A percentile compares a stretch with the other conserved stretches of the same genome.
phyloP scores from a whole-genome alignment of 1,140 invertebrate genomes.

The Notospermus geniculatus region DNA sequence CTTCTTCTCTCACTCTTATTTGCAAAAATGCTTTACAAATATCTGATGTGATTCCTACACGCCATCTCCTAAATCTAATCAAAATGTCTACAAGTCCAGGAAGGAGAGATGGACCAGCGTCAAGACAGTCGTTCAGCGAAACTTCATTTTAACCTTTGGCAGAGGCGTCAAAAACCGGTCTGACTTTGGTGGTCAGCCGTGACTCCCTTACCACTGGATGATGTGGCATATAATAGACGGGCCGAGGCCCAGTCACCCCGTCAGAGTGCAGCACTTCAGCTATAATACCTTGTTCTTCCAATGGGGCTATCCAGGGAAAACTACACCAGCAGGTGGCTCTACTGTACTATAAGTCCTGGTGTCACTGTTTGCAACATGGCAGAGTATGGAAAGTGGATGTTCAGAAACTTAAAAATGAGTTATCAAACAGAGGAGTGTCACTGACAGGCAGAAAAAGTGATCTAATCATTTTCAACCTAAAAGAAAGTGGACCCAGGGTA shows the following conservation, averaged over 20 bases:
- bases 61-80: conserved; percentile 8
- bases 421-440: too few species aligned
- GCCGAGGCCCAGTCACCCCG: background rate
- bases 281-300: background rate
- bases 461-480: too few species aligned
- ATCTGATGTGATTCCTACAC: conserved; percentile 13
- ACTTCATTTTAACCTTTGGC: conserved; percentile 27
- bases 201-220: too few species aligned
- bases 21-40: conserved; percentile 20
- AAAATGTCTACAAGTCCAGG: conserved; percentile 14
- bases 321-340: too few species aligned
- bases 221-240: conserved; percentile 54
- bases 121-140: conserved; percentile 49
- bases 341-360: too few species aligned
- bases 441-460: too few species aligned
- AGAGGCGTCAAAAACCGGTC: conserved; percentile 52
- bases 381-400: too few species aligned
- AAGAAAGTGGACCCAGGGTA: too few species aligned
- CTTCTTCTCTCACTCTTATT: conserved; percentile 9
- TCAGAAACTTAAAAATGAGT: too few species aligned
- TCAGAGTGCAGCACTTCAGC: background rate
- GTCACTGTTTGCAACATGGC: too few species aligned
- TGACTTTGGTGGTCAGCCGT: conserved; percentile 38
- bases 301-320: too few species aligned
- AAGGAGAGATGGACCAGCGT: conserved; percentile 18